Evolutionary conservation across 2,113 vertebrate genomes (phyloP).

Genomic region (Protomyctophum bolini): DNA sequence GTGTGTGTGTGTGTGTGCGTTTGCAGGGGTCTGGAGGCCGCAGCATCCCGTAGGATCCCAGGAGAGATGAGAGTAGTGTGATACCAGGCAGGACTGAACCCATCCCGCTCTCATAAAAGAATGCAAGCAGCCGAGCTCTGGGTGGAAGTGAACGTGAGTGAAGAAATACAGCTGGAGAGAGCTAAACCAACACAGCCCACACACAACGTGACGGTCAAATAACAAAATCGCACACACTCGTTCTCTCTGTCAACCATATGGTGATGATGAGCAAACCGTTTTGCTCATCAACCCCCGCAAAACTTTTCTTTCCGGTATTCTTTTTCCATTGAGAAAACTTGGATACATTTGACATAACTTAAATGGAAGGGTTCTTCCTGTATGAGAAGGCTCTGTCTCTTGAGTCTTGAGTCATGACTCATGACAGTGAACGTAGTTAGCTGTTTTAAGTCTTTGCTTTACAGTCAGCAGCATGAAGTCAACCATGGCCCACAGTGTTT

Average conservation of each 20-base stretch:
- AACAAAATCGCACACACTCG: background rate
- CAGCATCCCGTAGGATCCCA: slow-evolving; percentile 5
- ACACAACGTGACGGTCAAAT: background rate
- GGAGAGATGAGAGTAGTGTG: slow-evolving; percentile 22
- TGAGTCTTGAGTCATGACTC: too few species aligned
- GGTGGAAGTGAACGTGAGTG: slow-evolving; percentile 24
- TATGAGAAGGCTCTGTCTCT: background rate
- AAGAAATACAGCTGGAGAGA: slow-evolving; percentile 13
- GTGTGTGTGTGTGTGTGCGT: too few species aligned
- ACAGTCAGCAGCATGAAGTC: slow-evolving; percentile 3
- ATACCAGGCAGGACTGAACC: slow-evolving; percentile 60
- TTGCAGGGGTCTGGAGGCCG: slow-evolving; percentile 12
- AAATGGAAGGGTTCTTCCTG: background rate
- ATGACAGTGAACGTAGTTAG: background rate
- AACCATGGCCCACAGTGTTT: slow-evolving; percentile 16
- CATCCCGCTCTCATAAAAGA: slow-evolving; percentile 55
- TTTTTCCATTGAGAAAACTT: slow-evolving; percentile 1
- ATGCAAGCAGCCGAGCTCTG: slow-evolving; percentile 31
- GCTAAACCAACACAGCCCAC: slow-evolving; percentile 5
- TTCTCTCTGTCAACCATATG: background rate
- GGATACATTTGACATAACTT: background rate
- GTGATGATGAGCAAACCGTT: too few species aligned
- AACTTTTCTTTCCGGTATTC: too few species aligned
- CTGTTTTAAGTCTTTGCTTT: slow-evolving; percentile 1
- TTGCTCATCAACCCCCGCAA: too few species aligned